These are phyloP conservation scores for Anthoscopus minutus DNA, from an alignment of 2,113 vertebrate species.

Conservation along the genomic window DNA sequence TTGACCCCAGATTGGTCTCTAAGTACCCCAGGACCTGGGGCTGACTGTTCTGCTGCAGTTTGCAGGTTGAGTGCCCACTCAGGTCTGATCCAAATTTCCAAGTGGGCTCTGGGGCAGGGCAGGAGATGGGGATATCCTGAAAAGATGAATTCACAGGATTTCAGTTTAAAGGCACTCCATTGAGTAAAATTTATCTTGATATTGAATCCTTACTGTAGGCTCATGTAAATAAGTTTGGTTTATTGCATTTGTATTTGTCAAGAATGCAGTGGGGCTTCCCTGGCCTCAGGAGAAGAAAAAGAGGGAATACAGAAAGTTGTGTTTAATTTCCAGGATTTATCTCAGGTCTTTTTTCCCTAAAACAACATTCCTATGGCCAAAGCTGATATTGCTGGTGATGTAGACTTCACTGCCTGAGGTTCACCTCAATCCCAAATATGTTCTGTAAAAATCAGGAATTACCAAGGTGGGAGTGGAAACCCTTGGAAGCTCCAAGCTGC, in stretches of 20 bases:
- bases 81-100: neutral
- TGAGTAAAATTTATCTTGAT: neutral
- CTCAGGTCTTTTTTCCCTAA: neutral
- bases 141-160: fast-evolving
- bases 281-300: neutral
- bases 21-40: fast-evolving
- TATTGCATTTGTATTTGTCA: neutral
- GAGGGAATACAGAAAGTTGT: neutral
- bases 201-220: neutral
- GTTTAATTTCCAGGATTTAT: neutral
- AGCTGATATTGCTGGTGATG: neutral
- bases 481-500: neutral
- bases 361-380: neutral
- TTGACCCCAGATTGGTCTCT: neutral
- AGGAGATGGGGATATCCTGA: neutral
- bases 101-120: neutral
- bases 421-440: neutral
- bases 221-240: neutral
- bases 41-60: neutral
- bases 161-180: neutral
- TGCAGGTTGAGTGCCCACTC: neutral
- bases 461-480: neutral
- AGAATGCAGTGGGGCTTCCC: neutral
- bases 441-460: neutral
- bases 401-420: neutral